Conservation (phyloP, 2,888 invertebrate species). For the Prenolepis imparis region DNA sequence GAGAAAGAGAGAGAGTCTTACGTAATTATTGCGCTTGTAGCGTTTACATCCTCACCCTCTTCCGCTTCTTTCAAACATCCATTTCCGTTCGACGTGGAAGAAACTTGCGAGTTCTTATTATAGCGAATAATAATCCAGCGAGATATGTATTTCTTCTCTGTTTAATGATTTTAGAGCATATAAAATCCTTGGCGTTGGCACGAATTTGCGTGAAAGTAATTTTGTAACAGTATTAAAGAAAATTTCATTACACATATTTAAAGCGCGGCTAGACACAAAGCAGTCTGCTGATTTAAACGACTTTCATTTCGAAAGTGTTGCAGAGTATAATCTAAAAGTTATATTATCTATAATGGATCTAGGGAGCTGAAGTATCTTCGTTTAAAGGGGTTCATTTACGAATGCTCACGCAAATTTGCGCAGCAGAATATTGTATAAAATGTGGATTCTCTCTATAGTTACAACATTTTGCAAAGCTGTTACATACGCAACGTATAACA, state of each 20-base stretch:
- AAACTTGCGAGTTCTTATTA: slow-evolving; percentile 1
- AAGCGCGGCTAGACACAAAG: background rate
- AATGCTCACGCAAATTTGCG: background rate
- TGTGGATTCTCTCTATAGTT: background rate
- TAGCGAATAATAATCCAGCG: background rate
- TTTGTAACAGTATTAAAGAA: background rate
- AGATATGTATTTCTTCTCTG: background rate
- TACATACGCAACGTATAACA: slow-evolving; percentile 42
- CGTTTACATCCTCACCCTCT: slow-evolving; percentile 24
- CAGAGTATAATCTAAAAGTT: slow-evolving; percentile 27
- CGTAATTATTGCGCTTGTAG: slow-evolving; percentile 49
- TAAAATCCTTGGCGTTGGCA: background rate
- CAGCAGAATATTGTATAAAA: background rate
- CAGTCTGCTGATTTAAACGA: slow-evolving; percentile 12
- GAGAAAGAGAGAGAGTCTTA: slow-evolving; percentile 27
- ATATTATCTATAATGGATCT: background rate
- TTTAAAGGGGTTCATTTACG: background rate
- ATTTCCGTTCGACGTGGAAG: background rate
- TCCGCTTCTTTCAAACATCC: background rate
- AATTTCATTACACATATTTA: background rate
- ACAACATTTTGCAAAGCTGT: background rate
- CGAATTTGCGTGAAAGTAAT: background rate
- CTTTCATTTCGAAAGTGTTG: slow-evolving; percentile 19
- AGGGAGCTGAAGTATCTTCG: background rate
- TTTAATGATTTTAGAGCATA: background rate